Evolutionary conservation across 2,797 vertebrate species (phyloP).

Genomic region (Natrix natrix): DNA sequence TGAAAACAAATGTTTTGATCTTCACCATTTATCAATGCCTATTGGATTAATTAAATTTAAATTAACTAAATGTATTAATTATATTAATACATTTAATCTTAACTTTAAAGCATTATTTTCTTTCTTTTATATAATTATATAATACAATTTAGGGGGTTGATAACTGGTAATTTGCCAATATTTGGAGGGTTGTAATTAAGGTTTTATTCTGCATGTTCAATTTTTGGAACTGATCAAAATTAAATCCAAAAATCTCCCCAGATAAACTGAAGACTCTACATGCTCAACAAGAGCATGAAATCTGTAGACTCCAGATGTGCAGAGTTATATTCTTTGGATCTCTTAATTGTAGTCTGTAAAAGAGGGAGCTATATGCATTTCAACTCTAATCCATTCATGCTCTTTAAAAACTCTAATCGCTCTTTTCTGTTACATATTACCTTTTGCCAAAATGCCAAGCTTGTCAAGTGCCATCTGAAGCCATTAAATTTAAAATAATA

Average conservation of each 20-base stretch:
- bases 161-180: not conserved
- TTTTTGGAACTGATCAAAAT: not conserved
- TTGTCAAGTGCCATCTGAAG: slow-evolving; percentile 20
- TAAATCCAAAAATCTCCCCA: not conserved
- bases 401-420: not conserved
- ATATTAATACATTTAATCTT: not conserved
- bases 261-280: not conserved
- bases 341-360: not conserved
- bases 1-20: not conserved
- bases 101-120: not conserved
- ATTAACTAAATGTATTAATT: too few species aligned
- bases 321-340: not conserved
- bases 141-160: not conserved
- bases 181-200: not conserved
- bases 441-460: slow-evolving; percentile 32
- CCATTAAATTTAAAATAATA: not conserved
- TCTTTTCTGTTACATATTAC: not conserved
- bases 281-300: not conserved
- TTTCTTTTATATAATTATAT: not conserved
- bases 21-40: not conserved
- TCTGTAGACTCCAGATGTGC: not conserved
- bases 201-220: not conserved
- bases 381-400: not conserved
- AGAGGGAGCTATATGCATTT: not conserved
- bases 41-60: too few species aligned